These are phyloP conservation scores for Falcunculus frontatus DNA, from an alignment of 2,113 vertebrate genomes.

Conservation along the genomic window DNA sequence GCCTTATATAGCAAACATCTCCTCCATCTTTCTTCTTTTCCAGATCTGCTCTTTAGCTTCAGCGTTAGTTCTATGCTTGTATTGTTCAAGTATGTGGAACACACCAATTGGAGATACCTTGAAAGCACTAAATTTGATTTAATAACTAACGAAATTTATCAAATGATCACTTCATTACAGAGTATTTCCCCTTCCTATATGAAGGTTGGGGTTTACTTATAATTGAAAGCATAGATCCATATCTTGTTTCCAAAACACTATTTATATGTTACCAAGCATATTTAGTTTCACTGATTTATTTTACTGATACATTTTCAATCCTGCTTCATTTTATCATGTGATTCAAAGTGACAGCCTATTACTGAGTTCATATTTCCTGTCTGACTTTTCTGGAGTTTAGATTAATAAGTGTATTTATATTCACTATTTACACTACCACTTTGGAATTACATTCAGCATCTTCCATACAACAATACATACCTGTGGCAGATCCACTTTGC, in stretches of 20 bases:
- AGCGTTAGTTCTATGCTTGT: background rate
- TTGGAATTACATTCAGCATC: background rate
- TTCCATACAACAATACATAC: background rate
- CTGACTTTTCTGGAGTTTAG: background rate
- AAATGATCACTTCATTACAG: conserved; percentile 42
- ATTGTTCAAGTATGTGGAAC: background rate
- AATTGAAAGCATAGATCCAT: conserved; percentile 33
- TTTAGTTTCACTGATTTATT: background rate
- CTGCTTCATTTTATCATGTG: background rate
- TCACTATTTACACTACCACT: background rate
- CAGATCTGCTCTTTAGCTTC: conserved; percentile 17
- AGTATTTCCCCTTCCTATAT: background rate
- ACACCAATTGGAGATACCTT: background rate
- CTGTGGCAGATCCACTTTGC: background rate
- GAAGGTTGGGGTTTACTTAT: background rate
- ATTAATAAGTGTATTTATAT: background rate
- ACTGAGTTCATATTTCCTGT: background rate
- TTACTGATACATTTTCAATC: background rate
- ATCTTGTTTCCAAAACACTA: background rate
- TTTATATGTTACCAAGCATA: background rate
- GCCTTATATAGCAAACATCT: background rate
- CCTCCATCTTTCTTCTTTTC: background rate
- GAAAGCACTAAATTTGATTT: conserved; percentile 32
- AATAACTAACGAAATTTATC: conserved; percentile 38
- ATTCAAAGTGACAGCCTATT: background rate